Conservation (phyloP, 2,888 invertebrate genomes). For the Cordylochernes scorpioides region DNA sequence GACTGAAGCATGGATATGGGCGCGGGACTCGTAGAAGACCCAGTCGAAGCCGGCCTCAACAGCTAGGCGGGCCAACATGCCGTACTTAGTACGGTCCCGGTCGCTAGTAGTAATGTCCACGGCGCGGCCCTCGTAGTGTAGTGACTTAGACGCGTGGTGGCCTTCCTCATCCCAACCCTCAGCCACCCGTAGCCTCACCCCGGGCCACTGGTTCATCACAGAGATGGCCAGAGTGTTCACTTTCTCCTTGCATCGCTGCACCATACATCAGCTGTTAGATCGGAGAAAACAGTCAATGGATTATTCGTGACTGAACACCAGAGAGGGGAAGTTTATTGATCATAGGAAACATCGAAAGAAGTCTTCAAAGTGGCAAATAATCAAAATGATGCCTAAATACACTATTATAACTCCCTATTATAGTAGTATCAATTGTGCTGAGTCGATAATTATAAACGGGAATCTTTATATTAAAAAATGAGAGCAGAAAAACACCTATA, state of each 20-base stretch:
- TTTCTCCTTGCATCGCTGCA: conserved; percentile 83
- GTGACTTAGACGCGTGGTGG: conserved; percentile 45
- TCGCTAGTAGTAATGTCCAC: conserved; percentile 87
- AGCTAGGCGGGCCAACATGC: conserved; percentile 78
- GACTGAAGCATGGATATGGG: conserved; percentile 86
- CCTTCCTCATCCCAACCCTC: conserved; percentile 81
- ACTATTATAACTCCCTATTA: no score
- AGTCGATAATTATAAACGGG: no score
- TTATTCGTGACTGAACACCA: no score
- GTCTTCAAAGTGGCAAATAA: no score
- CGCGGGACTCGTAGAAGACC: conserved; percentile 83
- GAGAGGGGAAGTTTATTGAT: no score
- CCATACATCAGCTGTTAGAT: conserved; percentile 19
- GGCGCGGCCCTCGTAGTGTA: conserved; percentile 88
- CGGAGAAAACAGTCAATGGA: no score
- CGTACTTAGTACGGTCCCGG: conserved; percentile 70
- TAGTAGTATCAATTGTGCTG: no score
- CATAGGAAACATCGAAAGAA: no score
- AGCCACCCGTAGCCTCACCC: conserved; percentile 65
- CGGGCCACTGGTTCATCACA: conserved; percentile 95
- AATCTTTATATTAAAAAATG: no score
- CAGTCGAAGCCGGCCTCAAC: conserved; percentile 95
- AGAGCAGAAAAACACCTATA: no score
- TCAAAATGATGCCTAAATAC: no score
- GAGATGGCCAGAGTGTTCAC: conserved; percentile 74